These are phyloP conservation scores for Alosa sapidissima DNA, from an alignment of 2,797 vertebrate species.

Conservation along the genomic window DNA sequence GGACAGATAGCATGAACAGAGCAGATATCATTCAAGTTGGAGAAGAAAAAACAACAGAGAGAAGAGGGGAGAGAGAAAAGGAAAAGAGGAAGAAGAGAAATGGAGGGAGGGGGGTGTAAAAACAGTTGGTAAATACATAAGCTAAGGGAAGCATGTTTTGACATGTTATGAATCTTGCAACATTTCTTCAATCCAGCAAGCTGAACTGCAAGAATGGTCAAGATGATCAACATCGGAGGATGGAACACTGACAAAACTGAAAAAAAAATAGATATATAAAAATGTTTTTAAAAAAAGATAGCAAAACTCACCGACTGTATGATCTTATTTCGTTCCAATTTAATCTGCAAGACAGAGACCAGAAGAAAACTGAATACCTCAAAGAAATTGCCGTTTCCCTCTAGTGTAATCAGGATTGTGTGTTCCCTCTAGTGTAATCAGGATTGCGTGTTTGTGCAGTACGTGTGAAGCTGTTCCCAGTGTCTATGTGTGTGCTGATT, in stretches of 20 bases:
- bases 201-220: not conserved
- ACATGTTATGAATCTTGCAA: not conserved
- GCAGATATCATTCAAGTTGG: slow-evolving; percentile 1
- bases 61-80: slow-evolving; percentile 21
- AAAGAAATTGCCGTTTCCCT: not conserved
- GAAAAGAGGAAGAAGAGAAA: not conserved
- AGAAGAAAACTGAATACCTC: not conserved
- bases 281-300: not conserved
- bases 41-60: not conserved
- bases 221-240: not conserved
- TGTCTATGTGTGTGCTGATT: not conserved
- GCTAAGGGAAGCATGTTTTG: too few relatives aligned
- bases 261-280: not conserved
- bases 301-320: slow-evolving; percentile 67
- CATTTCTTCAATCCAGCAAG: not conserved
- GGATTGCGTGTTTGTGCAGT: not conserved
- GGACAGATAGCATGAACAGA: slow-evolving; percentile 29
- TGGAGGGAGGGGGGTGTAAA: not conserved
- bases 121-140: not conserved
- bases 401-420: not conserved
- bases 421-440: not conserved
- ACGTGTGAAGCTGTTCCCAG: not conserved
- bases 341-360: slow-evolving; percentile 66
- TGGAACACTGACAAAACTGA: not conserved
- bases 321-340: slow-evolving; percentile 77